A percentile compares a stretch with the other conserved stretches of the same genome.
Conservation (phyloP, 2,797 vertebrate species). For the Margarornis squamiger region DNA sequence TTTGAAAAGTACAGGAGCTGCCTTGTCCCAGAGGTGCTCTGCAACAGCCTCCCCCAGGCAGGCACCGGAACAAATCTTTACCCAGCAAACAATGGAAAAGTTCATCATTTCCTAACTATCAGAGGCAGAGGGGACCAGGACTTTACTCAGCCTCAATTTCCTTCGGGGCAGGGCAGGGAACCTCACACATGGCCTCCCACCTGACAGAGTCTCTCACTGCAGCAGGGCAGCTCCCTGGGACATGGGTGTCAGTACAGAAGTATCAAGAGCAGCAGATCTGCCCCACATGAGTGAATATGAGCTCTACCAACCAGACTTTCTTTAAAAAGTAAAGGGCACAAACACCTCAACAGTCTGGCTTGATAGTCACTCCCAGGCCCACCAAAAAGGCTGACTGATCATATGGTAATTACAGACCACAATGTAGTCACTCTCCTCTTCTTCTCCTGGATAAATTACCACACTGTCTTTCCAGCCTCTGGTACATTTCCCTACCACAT, state of each 20-base stretch:
- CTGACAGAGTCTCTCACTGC: not conserved
- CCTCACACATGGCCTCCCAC: not conserved
- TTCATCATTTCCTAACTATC: not conserved
- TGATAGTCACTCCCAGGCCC: not conserved
- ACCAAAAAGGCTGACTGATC: not conserved
- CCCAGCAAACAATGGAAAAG: not conserved
- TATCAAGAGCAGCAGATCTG: not conserved
- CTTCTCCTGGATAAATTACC: not conserved
- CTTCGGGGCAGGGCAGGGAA: not conserved
- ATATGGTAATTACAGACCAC: not conserved
- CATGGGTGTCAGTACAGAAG: not conserved
- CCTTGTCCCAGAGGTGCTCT: not conserved
- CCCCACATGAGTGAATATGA: not conserved
- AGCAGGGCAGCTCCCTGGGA: not conserved
- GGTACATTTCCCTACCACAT: not conserved
- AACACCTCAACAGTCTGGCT: not conserved
- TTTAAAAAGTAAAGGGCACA: not conserved
- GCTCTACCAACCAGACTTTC: not conserved
- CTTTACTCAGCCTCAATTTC: not conserved
- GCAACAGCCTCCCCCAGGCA: not conserved
- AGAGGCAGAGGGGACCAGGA: not conserved
- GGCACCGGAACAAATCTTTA: not conserved
- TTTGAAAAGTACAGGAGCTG: not conserved
- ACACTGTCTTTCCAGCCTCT: not conserved
- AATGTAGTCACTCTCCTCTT: not conserved